Percentiles rank a stretch among this genome's conserved stretches.
phyloP scores from a whole-genome alignment of 2,113 vertebrate genomes.

The Atherinomorus stipes region DNA sequence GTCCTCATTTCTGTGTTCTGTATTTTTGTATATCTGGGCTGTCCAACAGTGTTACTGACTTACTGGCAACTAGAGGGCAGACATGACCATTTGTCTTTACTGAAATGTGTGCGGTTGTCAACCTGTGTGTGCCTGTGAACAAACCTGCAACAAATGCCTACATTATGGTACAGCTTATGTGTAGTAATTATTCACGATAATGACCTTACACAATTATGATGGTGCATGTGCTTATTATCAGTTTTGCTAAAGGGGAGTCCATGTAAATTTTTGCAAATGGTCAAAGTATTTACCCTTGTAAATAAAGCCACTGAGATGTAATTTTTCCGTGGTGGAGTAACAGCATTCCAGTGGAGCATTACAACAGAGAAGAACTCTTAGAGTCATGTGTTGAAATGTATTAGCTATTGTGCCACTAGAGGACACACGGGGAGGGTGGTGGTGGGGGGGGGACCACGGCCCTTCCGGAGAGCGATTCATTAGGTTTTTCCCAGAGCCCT shows the following conservation, averaged over 20 bases:
- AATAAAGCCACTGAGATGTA: constrained; percentile 21
- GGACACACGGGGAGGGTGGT: constrained; percentile 81
- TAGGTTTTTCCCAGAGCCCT: constrained; percentile 99
- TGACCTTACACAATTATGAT: not conserved
- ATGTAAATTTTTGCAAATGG: not conserved
- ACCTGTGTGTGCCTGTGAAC: not conserved
- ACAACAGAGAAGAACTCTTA: constrained; percentile 86
- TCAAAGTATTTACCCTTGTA: not conserved
- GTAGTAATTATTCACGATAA: not conserved
- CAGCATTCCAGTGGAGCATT: constrained; percentile 88
- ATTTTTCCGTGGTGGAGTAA: constrained; percentile 48
- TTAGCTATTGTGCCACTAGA: constrained; percentile 90
- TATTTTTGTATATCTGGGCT: constrained; percentile 10
- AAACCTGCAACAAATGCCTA: not conserved
- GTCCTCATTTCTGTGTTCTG: not conserved
- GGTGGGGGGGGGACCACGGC: constrained; percentile 84
- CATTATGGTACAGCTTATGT: not conserved
- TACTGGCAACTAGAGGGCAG: constrained; percentile 81
- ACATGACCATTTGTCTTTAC: constrained; percentile 65
- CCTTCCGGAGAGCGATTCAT: constrained; percentile 94
- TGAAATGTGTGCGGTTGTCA: constrained; percentile 29
- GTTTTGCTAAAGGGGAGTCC: not conserved
- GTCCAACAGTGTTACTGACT: constrained; percentile 47
- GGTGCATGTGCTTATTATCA: not conserved
- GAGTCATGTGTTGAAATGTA: constrained; percentile 95